These are phyloP conservation scores for honey bee (Apis mellifera) DNA, from an alignment of 1,140 invertebrate genomes.

Conservation along the genomic window Amel_HAv3.1 CM009932.2:11918501-11919000, in stretches of 20 bases:
- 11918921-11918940: background rate
- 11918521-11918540: constrained; percentile 9
- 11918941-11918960: too few relatives aligned
- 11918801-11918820: constrained; percentile 39
- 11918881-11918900: background rate
- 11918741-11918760: constrained; percentile 57
- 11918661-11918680: constrained; percentile 41
- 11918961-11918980: too few relatives aligned
- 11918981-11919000: background rate
- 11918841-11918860: constrained; percentile 67
- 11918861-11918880: constrained; percentile 19
- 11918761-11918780: constrained; percentile 68
- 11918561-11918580: background rate
- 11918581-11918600: background rate
- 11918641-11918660: constrained; percentile 20
- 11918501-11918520: background rate
- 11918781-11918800: constrained; percentile 50
- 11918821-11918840: constrained; percentile 68
- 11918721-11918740: background rate
- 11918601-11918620: background rate
- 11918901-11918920: constrained; percentile 24
- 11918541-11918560: constrained; percentile 13
- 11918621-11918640: constrained; percentile 11
- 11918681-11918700: constrained; percentile 21
- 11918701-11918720: background rate